A percentile compares a stretch with the other conserved stretches of the same genome.
phyloP scores from a whole-genome alignment of 2,888 invertebrate species.

The Drosophila villosipedis region DNA sequence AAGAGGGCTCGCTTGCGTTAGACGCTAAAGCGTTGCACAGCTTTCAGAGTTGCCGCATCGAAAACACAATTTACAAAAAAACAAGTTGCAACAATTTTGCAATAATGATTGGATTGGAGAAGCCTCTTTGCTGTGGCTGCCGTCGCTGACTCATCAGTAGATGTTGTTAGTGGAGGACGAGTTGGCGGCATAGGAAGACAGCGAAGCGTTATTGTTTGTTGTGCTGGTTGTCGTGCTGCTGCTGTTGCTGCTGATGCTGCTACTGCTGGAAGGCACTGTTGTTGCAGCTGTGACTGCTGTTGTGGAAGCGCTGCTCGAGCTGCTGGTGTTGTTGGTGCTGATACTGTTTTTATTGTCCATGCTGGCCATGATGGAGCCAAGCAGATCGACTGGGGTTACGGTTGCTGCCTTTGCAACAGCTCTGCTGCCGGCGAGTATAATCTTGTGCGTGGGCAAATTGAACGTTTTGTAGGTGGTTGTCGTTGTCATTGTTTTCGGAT shows the following conservation, averaged over 20 bases:
- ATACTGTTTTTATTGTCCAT: constrained; percentile 83
- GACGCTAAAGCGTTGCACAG: constrained; percentile 36
- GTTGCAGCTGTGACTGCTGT: constrained; percentile 26
- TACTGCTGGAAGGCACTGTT: constrained; percentile 4
- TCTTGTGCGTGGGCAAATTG: constrained; percentile 69
- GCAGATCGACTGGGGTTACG: constrained; percentile 78
- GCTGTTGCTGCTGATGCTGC: constrained; percentile 12
- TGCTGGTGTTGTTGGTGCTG: constrained; percentile 47
- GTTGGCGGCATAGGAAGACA: constrained; percentile 54
- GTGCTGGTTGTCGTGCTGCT: constrained; percentile 40
- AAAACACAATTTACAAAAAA: constrained; percentile 43
- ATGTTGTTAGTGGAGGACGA: constrained; percentile 51
- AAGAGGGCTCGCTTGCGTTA: constrained; percentile 41
- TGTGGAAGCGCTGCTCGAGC: constrained; percentile 17
- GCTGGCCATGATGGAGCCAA: constrained; percentile 85
- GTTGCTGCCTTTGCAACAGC: constrained; percentile 45
- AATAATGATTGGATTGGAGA: constrained; percentile 30
- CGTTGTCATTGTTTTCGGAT: constrained; percentile 17
- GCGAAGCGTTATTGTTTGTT: constrained; percentile 40
- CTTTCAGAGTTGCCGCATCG: constrained; percentile 27
- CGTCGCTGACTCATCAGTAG: constrained; percentile 53
- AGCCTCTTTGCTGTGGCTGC: constrained; percentile 60
- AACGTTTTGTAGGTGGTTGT: constrained; percentile 70
- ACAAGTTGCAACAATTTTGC: constrained; percentile 46
- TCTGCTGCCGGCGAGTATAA: constrained; percentile 63